phyloP scores from a whole-genome alignment of 2,797 vertebrate genomes.

The Channallabes apus region DNA sequence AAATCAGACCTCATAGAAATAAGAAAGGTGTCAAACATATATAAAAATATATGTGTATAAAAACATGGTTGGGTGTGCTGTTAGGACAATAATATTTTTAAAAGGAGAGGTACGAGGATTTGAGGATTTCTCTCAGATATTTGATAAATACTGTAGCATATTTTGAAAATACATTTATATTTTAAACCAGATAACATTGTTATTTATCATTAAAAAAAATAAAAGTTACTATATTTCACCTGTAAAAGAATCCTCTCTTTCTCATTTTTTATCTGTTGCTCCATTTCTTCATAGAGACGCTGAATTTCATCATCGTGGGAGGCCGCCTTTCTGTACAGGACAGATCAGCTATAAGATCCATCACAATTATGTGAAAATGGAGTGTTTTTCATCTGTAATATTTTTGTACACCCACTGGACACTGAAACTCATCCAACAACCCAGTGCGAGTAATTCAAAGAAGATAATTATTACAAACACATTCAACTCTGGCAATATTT shows the following conservation, averaged over 20 bases:
- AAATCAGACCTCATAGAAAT: constrained; percentile 21
- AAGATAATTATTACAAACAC: background rate
- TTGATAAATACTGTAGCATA: background rate
- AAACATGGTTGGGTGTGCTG: background rate
- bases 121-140: background rate
- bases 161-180: background rate
- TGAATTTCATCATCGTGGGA: constrained; percentile 88
- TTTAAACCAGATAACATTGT: background rate
- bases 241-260: constrained; percentile 86
- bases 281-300: constrained; percentile 93
- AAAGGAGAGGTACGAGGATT: background rate
- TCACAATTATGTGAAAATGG: background rate
- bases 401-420: background rate
- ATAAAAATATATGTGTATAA: background rate
- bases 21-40: background rate
- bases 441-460: background rate
- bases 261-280: constrained; percentile 90
- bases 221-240: constrained; percentile 63
- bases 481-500: background rate
- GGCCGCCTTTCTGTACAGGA: constrained; percentile 80
- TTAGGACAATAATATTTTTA: background rate
- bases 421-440: background rate
- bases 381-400: background rate
- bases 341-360: background rate
- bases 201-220: background rate